Evolutionary conservation across 1,140 invertebrate species (phyloP), one percentile per base, ranked within the genome.

Genomic region (Thrips palmi): DNA sequence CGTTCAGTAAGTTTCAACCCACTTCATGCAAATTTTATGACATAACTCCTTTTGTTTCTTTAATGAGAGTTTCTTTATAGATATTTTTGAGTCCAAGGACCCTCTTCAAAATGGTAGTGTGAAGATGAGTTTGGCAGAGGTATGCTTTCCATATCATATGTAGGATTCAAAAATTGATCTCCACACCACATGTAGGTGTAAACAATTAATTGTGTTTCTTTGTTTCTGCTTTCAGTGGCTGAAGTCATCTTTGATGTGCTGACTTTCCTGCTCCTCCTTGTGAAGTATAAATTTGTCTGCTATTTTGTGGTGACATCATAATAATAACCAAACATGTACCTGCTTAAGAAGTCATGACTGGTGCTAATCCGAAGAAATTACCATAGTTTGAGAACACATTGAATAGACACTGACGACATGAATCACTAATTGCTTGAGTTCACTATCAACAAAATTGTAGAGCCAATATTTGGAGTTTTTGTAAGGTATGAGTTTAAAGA

Each of bases 51-150:
- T 46, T 38, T 43, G 45, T 46, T 44, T 24, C 65, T 68, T 48
- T n/a, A n/a, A n/a, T n/a, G n/a, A n/a, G n/a, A n/a, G n/a, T n/a
- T n/a, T n/a, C n/a, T n/a, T n/a, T n/a, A n/a, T 52, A 82, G 77
- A 69, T 56, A 64, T 78, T 30, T 87, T 85, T 55, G 78, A 86
- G 52, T 66, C 68, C 39, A 83, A 83, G 52, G 81, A 86, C 53
- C 75, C 77, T 15, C 59, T 82, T 28, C 76, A 82, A 57, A 82
- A 81, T 60, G 83, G 82, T 46, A 74, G 63, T 39, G 70, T 88
- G 27, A 84, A 84, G 59, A 58, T 86, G 41, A 78, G 65, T 52
- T 57, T 88, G 47, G 65, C 76, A 19, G 83, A 88, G 63, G 78
- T 79, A 67, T 60, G 51, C 56, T 45, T 39, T 23, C 41, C 19